A percentile compares a stretch with the other conserved stretches of the same genome.
Evolutionary conservation across 2,797 vertebrate species (phyloP).

Genomic region (Gastrophryne carolinensis): DNA sequence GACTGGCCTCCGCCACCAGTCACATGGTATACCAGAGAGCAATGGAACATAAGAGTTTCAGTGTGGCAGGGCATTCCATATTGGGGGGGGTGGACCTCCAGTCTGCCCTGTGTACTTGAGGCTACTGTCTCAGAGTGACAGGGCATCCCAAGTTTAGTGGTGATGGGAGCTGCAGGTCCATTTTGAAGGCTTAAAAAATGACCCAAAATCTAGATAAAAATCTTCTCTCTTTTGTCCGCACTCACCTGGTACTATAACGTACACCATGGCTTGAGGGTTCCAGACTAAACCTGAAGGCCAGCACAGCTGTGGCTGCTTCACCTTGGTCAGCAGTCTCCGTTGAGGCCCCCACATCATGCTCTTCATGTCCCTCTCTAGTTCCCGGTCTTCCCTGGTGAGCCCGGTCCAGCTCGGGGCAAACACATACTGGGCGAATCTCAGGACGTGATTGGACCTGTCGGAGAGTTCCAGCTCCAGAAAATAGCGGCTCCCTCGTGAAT

Average conservation of each 20-base stretch:
- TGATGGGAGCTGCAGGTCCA: no score
- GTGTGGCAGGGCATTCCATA: no score
- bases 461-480: slow-evolving; percentile 87
- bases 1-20: no score
- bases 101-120: no score
- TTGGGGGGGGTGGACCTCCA: no score
- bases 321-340: slow-evolving; percentile 46
- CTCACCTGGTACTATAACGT: slow-evolving; percentile 90
- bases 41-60: no score
- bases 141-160: no score
- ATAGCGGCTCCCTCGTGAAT: slow-evolving; percentile 78
- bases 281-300: slow-evolving; percentile 85
- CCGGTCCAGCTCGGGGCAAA: slow-evolving; percentile 70
- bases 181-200: no score
- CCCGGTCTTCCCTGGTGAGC: neutral
- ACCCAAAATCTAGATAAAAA: no score
- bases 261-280: slow-evolving; percentile 80
- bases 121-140: no score
- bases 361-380: slow-evolving; percentile 65
- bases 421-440: slow-evolving; percentile 83
- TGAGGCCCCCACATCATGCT: slow-evolving; percentile 60
- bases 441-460: slow-evolving; percentile 62
- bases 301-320: slow-evolving; percentile 70
- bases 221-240: no score
- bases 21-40: no score